Percentiles rank a stretch among this genome's conserved stretches.
phyloP scores from a whole-genome alignment of 2,797 vertebrate species.

The Novumbra hubbsi region DNA sequence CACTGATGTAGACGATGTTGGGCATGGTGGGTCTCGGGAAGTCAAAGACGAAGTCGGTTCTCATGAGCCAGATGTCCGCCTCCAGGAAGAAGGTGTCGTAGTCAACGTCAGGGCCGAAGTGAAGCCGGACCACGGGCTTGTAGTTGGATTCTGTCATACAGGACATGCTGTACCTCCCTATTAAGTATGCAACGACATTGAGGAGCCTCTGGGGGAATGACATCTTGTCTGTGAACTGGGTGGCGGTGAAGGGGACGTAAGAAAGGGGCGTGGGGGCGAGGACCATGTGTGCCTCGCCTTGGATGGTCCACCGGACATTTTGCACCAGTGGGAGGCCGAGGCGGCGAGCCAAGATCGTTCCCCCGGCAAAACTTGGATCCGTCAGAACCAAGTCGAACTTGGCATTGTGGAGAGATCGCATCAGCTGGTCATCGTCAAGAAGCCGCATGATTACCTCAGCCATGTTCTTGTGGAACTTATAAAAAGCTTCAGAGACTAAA shows the following conservation, averaged over 20 bases:
- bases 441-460: slow-evolving; percentile 28
- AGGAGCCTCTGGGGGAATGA: slow-evolving; percentile 38
- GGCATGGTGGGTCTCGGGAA: slow-evolving; percentile 64
- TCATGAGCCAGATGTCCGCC: slow-evolving; percentile 65
- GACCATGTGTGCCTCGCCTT: slow-evolving; percentile 41
- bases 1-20: slow-evolving; percentile 58
- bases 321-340: slow-evolving; percentile 46
- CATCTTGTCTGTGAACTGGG: slow-evolving; percentile 51
- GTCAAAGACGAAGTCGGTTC: slow-evolving; percentile 63
- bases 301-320: slow-evolving; percentile 46
- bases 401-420: slow-evolving; percentile 31
- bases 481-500: neutral
- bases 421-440: slow-evolving; percentile 44
- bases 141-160: slow-evolving; percentile 16
- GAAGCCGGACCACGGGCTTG: slow-evolving; percentile 34
- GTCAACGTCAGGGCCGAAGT: slow-evolving; percentile 45
- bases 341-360: slow-evolving; percentile 35
- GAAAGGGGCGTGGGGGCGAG: slow-evolving; percentile 51
- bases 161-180: neutral
- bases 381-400: slow-evolving; percentile 49
- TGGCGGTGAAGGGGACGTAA: slow-evolving; percentile 36
- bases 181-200: slow-evolving; percentile 31
- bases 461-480: slow-evolving; percentile 31
- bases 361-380: slow-evolving; percentile 42
- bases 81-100: slow-evolving; percentile 31